Conservation (phyloP, 2,888 invertebrate species). For the Ormyrus thymus region DNA sequence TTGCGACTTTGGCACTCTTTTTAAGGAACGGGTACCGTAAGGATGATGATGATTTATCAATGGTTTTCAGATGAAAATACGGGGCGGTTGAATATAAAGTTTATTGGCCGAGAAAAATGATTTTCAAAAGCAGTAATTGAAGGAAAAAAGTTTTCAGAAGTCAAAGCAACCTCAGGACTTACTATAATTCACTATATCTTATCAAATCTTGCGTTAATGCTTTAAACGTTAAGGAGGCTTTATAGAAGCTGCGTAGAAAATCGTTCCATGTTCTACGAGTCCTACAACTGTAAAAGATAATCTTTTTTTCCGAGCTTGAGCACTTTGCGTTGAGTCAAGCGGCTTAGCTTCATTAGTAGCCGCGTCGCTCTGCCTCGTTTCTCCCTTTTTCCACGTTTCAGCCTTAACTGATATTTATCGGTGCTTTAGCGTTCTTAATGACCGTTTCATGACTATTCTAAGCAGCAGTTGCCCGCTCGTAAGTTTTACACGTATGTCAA, state of each 20-base stretch:
- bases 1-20: not conserved
- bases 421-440: conserved; percentile 38
- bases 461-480: conserved; percentile 29
- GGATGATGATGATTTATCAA: not conserved
- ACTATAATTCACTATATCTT: too few relatives aligned
- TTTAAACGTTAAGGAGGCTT: too few relatives aligned
- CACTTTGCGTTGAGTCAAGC: too few relatives aligned
- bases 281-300: conserved; percentile 8
- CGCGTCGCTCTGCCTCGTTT: not conserved
- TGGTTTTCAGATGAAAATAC: too few relatives aligned
- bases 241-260: too few relatives aligned
- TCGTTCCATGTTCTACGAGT: not conserved
- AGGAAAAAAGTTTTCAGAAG: too few relatives aligned
- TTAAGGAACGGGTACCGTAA: conserved; percentile 4
- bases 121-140: too few relatives aligned
- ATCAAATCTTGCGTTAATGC: too few relatives aligned
- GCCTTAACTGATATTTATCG: conserved; percentile 37
- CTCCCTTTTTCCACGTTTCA: conserved; percentile 13
- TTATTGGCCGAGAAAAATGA: too few relatives aligned
- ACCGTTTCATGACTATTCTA: conserved; percentile 37
- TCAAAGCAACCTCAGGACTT: too few relatives aligned
- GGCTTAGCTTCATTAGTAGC: conserved; percentile 2
- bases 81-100: too few relatives aligned
- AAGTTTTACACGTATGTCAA: conserved; percentile 39
- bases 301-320: not conserved